These are phyloP conservation scores for Cryptotermes secundus DNA, from an alignment of 1,140 invertebrate genomes.

Conservation along the genomic window DNA sequence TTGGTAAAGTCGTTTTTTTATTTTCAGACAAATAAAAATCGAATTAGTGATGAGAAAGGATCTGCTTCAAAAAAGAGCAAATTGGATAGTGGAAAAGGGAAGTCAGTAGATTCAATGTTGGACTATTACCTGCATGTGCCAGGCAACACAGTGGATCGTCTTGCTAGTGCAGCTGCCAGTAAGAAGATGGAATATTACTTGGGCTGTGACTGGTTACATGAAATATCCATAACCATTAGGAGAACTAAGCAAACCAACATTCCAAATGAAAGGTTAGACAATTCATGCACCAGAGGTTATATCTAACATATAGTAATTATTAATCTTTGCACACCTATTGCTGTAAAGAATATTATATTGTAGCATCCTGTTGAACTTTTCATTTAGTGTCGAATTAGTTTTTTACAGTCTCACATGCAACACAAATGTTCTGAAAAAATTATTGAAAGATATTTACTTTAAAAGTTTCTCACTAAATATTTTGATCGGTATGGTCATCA, in stretches of 20 bases:
- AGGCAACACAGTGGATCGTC: slow-evolving; percentile 48
- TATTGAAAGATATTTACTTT: too few species aligned
- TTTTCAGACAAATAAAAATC: slow-evolving; percentile 16
- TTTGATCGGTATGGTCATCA: too few species aligned
- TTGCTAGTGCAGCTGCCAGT: slow-evolving; percentile 45
- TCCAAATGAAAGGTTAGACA: slow-evolving; percentile 64
- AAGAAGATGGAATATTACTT: slow-evolving; percentile 55
- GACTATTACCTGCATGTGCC: slow-evolving; percentile 37
- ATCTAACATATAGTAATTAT: too few species aligned
- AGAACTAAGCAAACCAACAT: slow-evolving; percentile 67
- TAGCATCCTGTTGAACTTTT: too few species aligned
- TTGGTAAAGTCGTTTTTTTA: neutral
- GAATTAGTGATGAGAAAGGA: slow-evolving; percentile 26
- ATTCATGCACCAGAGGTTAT: neutral
- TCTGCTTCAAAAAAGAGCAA: slow-evolving; percentile 31
- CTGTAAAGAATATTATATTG: too few species aligned
- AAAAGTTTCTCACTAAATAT: too few species aligned
- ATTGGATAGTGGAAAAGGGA: slow-evolving; percentile 24
- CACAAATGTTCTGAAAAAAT: too few species aligned
- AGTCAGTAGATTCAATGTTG: slow-evolving; percentile 32
- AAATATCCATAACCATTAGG: slow-evolving; percentile 83
- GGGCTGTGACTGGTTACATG: slow-evolving; percentile 88
- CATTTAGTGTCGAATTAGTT: too few species aligned
- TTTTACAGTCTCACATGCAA: too few species aligned
- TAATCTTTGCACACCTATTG: too few species aligned